A percentile compares a stretch with the other conserved stretches of the same genome.
Conservation (phyloP, 2,797 vertebrate species). For the Malacoctenus gilli region DNA sequence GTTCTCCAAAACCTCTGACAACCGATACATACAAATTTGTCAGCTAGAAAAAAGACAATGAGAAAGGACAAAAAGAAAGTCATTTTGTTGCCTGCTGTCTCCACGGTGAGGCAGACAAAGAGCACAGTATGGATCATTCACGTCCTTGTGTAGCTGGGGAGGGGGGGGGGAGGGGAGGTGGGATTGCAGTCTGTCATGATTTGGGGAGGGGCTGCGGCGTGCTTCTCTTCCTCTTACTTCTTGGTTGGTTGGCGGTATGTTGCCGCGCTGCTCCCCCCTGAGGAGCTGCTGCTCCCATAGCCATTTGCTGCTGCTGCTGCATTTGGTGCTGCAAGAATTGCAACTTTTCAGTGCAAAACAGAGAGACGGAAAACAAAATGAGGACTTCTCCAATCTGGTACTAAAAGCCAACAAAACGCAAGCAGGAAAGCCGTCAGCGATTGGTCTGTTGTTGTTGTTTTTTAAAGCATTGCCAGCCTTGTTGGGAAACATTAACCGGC, state of each 20-base stretch:
- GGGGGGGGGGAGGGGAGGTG: slow-evolving; percentile 38
- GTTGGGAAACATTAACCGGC: background rate
- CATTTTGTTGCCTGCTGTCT: slow-evolving; percentile 55
- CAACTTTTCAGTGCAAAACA: slow-evolving; percentile 83
- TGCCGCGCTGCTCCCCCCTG: slow-evolving; percentile 84
- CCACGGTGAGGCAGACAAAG: slow-evolving; percentile 68
- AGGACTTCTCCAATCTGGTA: slow-evolving; percentile 15
- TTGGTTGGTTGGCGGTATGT: slow-evolving; percentile 95
- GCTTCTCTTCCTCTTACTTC: slow-evolving; percentile 95
- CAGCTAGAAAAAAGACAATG: slow-evolving; percentile 76
- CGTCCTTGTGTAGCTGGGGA: slow-evolving; percentile 55
- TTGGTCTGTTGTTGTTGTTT: slow-evolving; percentile 2
- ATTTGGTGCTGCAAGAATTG: slow-evolving; percentile 94
- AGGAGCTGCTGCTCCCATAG: slow-evolving; percentile 85
- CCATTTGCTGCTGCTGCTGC: slow-evolving; percentile 97
- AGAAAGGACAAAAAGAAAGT: slow-evolving; percentile 43
- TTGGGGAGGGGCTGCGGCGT: slow-evolving; percentile 82
- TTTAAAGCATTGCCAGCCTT: slow-evolving; percentile 31
- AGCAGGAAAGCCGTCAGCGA: background rate
- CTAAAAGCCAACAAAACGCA: no score
- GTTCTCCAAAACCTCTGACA: slow-evolving; percentile 67
- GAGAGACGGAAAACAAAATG: slow-evolving; percentile 23
- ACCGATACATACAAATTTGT: slow-evolving; percentile 72
- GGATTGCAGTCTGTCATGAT: slow-evolving; percentile 78
- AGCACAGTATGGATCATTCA: slow-evolving; percentile 78